Conservation (phyloP, 2,888 invertebrate species). For the Macropis europaea region DNA sequence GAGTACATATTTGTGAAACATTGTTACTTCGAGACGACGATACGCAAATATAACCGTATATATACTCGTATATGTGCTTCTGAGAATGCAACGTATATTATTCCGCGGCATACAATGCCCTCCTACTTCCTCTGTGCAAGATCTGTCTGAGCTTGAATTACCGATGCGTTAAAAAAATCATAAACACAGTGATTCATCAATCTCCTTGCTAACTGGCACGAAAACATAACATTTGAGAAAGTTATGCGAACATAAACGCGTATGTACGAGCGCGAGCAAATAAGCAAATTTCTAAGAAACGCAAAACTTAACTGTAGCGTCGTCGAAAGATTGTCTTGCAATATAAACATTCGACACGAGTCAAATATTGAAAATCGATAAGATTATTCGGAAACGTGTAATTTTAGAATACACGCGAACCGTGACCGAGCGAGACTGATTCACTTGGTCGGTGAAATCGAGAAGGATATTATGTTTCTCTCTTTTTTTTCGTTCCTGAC, state of each 20-base stretch:
- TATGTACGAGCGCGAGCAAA: neutral
- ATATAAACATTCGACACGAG: neutral
- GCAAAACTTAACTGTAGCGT: neutral
- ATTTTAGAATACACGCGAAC: neutral
- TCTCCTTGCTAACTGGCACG: neutral
- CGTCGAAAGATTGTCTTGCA: neutral
- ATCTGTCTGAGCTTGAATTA: conserved; percentile 13
- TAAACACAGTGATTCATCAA: neutral
- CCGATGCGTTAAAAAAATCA: conserved; percentile 24
- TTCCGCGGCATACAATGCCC: conserved; percentile 2
- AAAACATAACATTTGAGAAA: too few relatives aligned
- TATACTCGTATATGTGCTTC: conserved; percentile 11
- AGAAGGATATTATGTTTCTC: neutral
- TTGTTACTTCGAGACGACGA: conserved; percentile 25
- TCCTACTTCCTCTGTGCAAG: conserved; percentile 25
- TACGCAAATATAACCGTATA: conserved; percentile 20
- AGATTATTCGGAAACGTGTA: conserved; percentile 1
- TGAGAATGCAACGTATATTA: conserved; percentile 36
- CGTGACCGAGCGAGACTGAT: neutral
- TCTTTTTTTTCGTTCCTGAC: conserved; percentile 10
- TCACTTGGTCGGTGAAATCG: neutral
- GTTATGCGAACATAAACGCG: neutral
- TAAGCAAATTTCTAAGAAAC: neutral
- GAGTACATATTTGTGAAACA: conserved; percentile 29
- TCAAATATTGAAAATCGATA: conserved; percentile 14